Evolutionary conservation across 1,140 invertebrate species (phyloP), one percentile per base, ranked within the genome.

Genomic region (Diorhabda elongata): DNA sequence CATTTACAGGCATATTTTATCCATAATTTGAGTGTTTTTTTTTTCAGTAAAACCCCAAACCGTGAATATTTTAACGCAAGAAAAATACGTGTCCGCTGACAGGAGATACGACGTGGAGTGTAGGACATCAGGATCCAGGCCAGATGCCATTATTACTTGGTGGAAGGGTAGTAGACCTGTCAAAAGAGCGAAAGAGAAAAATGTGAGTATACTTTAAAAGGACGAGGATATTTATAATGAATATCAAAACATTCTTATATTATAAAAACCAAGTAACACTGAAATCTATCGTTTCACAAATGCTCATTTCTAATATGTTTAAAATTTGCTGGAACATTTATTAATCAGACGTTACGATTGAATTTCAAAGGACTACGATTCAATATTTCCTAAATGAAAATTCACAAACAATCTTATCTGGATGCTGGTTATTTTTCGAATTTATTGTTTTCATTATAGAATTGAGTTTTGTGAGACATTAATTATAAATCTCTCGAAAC

Each of bases 41-140:
- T 42, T 76, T 84, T 2, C 86, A 94, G 92, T 95, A 74, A 93
- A 93, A 84, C 92, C 92, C 43, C 83, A 92, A 75, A 85, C 88
- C 43, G 91, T 94, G 67, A 87, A 88, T 74, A 94, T 94, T 75
- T 79, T 92, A 70, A 91, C 90, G 59, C 92, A 92, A 81, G 90
- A 92, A 79, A 85, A 87, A 69, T 86, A 88, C 76, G 87, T 94
- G 11, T 91, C 90, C 6, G 91, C 92, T 1, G 92, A 92, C 71
- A 91, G 90, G 77, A 85, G 88, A 70, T 92, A 93, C 76, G 91
- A 94, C 71, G 87, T 96, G 42, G 90, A 92, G 77, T 96, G 94
- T 77, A 87, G 90, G 73, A 90, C 92, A 42, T 87, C 87, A 0
- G 94, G 93, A 57, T 94, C 93, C 1, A 84, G 90, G 67, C 93